Percentiles rank a stretch among this genome's conserved stretches.
Conservation (phyloP, 2,797 vertebrate species). For the Sternotherus odoratus region DNA sequence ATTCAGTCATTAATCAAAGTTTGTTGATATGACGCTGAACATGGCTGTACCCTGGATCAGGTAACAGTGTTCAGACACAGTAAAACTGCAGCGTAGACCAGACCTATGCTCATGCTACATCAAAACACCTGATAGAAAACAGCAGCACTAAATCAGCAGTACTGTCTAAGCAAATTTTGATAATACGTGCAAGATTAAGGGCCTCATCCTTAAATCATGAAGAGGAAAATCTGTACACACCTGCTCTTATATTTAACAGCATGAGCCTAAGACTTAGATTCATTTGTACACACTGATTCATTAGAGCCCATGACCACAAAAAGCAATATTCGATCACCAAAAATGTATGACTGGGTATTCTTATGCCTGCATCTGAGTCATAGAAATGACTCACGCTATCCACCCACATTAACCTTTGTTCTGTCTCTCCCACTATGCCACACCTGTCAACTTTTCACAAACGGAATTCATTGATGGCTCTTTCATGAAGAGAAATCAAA, state of each 20-base stretch:
- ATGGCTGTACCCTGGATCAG: background rate
- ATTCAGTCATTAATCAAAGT: background rate
- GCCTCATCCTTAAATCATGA: slow-evolving; percentile 25
- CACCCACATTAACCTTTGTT: slow-evolving; percentile 76
- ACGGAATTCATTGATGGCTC: slow-evolving; percentile 59
- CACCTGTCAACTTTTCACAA: slow-evolving; percentile 68
- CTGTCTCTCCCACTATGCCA: slow-evolving; percentile 61
- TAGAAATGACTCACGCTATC: slow-evolving; percentile 68
- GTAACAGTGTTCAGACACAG: background rate
- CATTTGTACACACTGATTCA: slow-evolving; percentile 58
- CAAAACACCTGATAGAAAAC: slow-evolving; percentile 27
- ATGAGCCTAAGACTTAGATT: slow-evolving; percentile 14
- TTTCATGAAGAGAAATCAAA: slow-evolving; percentile 57
- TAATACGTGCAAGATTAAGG: slow-evolving; percentile 39
- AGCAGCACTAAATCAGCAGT: slow-evolving; percentile 51
- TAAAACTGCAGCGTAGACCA: background rate
- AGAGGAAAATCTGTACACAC: slow-evolving; percentile 38
- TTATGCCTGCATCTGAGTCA: slow-evolving; percentile 70
- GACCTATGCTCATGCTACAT: background rate
- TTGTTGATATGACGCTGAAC: background rate
- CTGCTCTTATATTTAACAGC: slow-evolving; percentile 6
- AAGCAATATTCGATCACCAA: slow-evolving; percentile 61
- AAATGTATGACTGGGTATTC: slow-evolving; percentile 55
- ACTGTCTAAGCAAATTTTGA: slow-evolving; percentile 56
- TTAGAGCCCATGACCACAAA: slow-evolving; percentile 45